phyloP scores from a whole-genome alignment of 2,888 invertebrate species.

The Macropis europaea region DNA sequence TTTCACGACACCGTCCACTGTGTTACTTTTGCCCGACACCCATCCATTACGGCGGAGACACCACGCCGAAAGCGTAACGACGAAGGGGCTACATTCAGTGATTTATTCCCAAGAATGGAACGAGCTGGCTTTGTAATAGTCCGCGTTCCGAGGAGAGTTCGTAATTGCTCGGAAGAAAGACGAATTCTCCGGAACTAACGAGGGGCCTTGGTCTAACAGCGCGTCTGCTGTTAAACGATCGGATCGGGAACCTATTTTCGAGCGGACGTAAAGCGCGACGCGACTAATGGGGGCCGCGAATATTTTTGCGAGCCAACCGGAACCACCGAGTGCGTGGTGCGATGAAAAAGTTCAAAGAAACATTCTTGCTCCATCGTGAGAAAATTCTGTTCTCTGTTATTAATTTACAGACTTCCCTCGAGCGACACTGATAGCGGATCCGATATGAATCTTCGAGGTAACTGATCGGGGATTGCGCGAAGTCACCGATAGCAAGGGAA shows the following conservation, averaged over 20 bases:
- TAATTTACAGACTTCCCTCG: too few relatives aligned
- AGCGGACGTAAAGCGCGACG: constrained; percentile 29
- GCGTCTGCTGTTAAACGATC: constrained; percentile 40
- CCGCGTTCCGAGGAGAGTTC: constrained; percentile 31
- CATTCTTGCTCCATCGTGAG: too few relatives aligned
- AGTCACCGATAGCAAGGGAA: too few relatives aligned
- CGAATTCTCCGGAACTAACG: constrained; percentile 73
- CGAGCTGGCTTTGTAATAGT: constrained; percentile 53
- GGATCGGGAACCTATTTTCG: constrained; percentile 38
- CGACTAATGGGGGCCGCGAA: constrained; percentile 60
- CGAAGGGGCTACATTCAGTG: constrained; percentile 24
- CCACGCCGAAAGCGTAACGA: not conserved
- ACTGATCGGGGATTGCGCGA: too few relatives aligned
- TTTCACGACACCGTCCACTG: too few relatives aligned
- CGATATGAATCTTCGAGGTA: too few relatives aligned
- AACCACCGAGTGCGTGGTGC: too few relatives aligned
- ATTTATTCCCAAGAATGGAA: constrained; percentile 49
- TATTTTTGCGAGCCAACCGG: constrained; percentile 70
- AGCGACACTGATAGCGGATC: too few relatives aligned
- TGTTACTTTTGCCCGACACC: too few relatives aligned
- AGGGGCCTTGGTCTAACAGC: constrained; percentile 53
- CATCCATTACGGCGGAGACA: too few relatives aligned
- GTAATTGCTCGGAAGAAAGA: constrained; percentile 62
- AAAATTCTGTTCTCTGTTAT: too few relatives aligned
- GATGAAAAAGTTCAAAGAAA: too few relatives aligned